Conservation (phyloP, 2,113 vertebrate genomes). For the Hemibagrus wyckioides region DNA sequence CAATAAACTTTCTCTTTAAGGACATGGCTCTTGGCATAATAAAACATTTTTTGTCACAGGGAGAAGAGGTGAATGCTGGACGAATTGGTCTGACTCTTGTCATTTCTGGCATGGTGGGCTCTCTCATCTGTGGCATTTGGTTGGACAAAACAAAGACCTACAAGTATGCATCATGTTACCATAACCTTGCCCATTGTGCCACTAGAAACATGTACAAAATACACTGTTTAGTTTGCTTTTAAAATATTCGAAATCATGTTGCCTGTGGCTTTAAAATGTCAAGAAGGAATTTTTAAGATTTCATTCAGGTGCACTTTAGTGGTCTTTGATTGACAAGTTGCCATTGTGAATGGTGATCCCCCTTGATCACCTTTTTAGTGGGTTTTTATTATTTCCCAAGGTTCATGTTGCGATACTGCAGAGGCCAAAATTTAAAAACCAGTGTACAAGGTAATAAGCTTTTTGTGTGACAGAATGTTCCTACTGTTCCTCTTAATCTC, state of each 20-base stretch:
- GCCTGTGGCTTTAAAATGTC: background rate
- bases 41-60: slow-evolving; percentile 67
- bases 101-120: slow-evolving; percentile 87
- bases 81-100: slow-evolving; percentile 93
- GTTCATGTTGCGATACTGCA: background rate
- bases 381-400: slow-evolving; percentile 9
- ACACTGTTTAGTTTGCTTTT: background rate
- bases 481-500: slow-evolving; percentile 13
- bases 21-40: background rate
- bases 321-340: slow-evolving; percentile 6
- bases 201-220: background rate
- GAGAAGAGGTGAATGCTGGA: slow-evolving; percentile 92
- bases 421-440: background rate
- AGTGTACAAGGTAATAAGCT: slow-evolving; percentile 7
- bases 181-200: background rate
- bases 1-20: background rate
- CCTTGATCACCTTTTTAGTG: slow-evolving; percentile 6
- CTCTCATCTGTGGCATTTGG: slow-evolving; percentile 91
- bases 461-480: slow-evolving; percentile 4
- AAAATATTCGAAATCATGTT: background rate
- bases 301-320: background rate
- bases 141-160: slow-evolving; percentile 94
- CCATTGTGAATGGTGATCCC: background rate
- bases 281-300: background rate
- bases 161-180: slow-evolving; percentile 79